These are phyloP conservation scores for Phengaris alcon DNA, from an alignment of 2,888 invertebrate genomes.

Conservation along the genomic window DNA sequence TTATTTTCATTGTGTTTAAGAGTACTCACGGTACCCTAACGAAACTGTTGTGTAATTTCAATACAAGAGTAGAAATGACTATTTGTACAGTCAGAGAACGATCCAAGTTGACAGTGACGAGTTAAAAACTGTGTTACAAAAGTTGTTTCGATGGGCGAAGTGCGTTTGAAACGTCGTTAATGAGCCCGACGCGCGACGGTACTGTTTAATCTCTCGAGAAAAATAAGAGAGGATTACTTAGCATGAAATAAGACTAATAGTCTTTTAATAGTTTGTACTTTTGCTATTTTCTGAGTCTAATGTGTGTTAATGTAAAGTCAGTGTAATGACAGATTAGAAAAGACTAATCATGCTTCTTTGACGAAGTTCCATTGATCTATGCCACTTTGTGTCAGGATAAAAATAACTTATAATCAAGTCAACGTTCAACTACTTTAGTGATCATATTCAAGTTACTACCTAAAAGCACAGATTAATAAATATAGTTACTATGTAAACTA, in stretches of 20 bases:
- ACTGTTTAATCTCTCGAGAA: constrained; percentile 26
- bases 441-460: no score
- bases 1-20: no score
- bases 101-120: constrained; percentile 27
- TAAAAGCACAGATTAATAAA: no score
- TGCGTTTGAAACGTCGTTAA: constrained; percentile 25
- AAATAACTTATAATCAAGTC: no score
- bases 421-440: no score
- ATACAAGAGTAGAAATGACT: constrained; percentile 19
- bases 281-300: neutral
- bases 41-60: constrained; percentile 9
- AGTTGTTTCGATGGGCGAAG: constrained; percentile 23
- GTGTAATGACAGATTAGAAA: neutral
- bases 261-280: neutral
- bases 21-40: neutral
- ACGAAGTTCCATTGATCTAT: no score
- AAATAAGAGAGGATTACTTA: constrained; percentile 17
- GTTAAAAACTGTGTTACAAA: constrained; percentile 23
- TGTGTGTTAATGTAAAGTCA: neutral
- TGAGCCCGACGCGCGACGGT: constrained; percentile 19
- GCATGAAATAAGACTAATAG: constrained; percentile 15
- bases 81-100: constrained; percentile 19
- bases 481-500: no score
- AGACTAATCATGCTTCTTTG: neutral
- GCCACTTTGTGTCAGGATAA: no score